Percentiles rank a stretch among this genome's conserved stretches.
Conservation (phyloP, 2,797 vertebrate species). For the Neosalanx taihuensis region DNA sequence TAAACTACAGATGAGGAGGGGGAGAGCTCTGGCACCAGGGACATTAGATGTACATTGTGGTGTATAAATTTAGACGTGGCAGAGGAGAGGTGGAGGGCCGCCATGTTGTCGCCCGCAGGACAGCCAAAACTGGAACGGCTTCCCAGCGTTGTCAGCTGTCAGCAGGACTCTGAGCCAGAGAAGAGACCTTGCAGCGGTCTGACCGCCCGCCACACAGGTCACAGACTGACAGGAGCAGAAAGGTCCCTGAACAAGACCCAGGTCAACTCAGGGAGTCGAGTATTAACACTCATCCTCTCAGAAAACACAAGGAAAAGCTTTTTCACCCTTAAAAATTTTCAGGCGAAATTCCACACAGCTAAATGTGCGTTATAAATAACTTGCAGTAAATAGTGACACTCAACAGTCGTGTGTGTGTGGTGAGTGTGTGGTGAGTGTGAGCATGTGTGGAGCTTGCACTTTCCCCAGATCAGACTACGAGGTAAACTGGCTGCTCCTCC, state of each 20-base stretch:
- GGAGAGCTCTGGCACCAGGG: constrained; percentile 41
- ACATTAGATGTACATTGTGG: constrained; percentile 60
- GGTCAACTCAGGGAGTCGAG: background rate
- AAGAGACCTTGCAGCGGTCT: constrained; percentile 7
- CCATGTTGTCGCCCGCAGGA: constrained; percentile 37
- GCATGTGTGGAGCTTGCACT: constrained; percentile 27
- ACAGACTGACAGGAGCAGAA: background rate
- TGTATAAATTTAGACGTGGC: constrained; percentile 68
- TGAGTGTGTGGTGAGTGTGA: too few species aligned
- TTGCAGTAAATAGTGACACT: background rate
- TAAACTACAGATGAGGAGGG: constrained; percentile 55
- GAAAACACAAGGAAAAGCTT: background rate
- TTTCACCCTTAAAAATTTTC: background rate
- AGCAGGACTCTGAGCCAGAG: constrained; percentile 15
- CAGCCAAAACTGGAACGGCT: constrained; percentile 31
- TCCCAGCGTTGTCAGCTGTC: constrained; percentile 33
- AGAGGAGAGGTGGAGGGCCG: constrained; percentile 43
- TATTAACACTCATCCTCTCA: background rate
- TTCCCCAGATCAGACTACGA: constrained; percentile 13
- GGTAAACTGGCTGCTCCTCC: too few species aligned
- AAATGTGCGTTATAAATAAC: background rate
- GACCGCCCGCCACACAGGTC: constrained; percentile 15
- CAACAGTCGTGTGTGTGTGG: background rate
- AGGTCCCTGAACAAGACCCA: background rate
- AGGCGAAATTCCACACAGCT: background rate